Percentiles rank a stretch among this genome's conserved stretches.
Conservation (phyloP, 1,140 invertebrate species). For the Zophobas atratus region DNA sequence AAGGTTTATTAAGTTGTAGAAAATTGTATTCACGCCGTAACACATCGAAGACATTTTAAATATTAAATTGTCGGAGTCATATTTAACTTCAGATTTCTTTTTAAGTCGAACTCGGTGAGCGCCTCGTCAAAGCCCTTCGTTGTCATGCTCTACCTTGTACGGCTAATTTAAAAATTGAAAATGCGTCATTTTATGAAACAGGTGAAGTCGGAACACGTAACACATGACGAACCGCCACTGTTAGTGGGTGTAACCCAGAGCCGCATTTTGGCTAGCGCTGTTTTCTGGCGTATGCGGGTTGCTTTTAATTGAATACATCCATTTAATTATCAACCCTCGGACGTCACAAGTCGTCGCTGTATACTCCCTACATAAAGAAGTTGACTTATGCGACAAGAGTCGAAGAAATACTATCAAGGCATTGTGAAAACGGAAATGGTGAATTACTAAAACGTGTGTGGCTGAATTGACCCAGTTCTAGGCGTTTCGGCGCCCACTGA, state of each 20-base stretch:
- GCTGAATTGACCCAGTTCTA: constrained; percentile 46
- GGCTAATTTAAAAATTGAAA: too few relatives aligned
- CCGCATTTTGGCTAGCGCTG: constrained; percentile 2
- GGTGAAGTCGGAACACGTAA: too few relatives aligned
- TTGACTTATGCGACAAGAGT: constrained; percentile 24
- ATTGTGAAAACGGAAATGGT: constrained; percentile 45
- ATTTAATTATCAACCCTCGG: constrained; percentile 46
- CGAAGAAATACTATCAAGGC: constrained; percentile 4
- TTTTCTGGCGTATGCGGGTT: constrained; percentile 20
- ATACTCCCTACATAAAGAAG: constrained; percentile 21
- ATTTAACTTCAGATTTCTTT: too few relatives aligned
- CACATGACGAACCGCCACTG: too few relatives aligned
- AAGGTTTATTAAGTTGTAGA: too few relatives aligned
- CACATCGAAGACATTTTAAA: too few relatives aligned
- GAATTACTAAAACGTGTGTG: constrained; percentile 47
- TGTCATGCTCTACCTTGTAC: too few relatives aligned
- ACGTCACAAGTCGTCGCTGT: constrained; percentile 40
- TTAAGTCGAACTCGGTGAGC: too few relatives aligned
- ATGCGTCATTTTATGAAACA: too few relatives aligned
- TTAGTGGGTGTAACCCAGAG: neutral
- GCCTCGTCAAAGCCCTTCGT: too few relatives aligned
- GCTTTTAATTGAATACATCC: constrained; percentile 43
- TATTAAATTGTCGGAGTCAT: too few relatives aligned
- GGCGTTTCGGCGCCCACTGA: constrained; percentile 42
- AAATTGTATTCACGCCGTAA: too few relatives aligned